A percentile compares a stretch with the other conserved stretches of the same genome.
phyloP scores from a whole-genome alignment of 2,113 vertebrate genomes.

The Oxyruncus cristatus region DNA sequence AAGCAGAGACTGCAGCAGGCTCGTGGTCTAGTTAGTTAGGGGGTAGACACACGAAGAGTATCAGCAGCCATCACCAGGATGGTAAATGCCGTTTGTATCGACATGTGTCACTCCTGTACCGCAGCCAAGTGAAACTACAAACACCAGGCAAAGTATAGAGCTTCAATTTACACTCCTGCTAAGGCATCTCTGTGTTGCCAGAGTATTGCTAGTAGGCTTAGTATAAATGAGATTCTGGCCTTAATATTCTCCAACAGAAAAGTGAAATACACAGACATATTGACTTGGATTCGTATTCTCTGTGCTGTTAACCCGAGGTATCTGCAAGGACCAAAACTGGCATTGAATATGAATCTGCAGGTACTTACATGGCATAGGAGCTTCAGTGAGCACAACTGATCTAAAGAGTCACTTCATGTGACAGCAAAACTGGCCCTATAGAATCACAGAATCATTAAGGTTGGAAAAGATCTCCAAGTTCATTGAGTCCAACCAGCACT shows the following conservation, averaged over 20 bases:
- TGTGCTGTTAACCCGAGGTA: neutral
- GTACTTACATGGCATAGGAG: neutral
- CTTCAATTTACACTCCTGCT: slow-evolving; percentile 46
- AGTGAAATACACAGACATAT: slow-evolving; percentile 44
- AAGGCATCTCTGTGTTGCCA: slow-evolving; percentile 13
- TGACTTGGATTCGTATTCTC: neutral
- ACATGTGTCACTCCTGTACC: slow-evolving; percentile 58
- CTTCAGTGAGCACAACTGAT: neutral
- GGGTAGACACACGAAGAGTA: neutral
- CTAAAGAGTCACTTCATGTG: neutral
- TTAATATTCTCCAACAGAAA: slow-evolving; percentile 18
- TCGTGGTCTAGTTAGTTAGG: neutral
- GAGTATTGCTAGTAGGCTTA: slow-evolving; percentile 27
- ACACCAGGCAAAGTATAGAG: slow-evolving; percentile 38
- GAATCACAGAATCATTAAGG: neutral
- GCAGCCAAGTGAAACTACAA: slow-evolving; percentile 64
- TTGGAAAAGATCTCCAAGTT: neutral
- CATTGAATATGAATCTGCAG: neutral
- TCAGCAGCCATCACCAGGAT: slow-evolving; percentile 29
- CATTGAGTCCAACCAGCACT: neutral
- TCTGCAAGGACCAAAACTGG: neutral
- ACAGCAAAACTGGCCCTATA: neutral
- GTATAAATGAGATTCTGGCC: slow-evolving; percentile 40
- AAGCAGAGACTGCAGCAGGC: neutral
- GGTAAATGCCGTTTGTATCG: slow-evolving; percentile 37